Conservation (phyloP, 2,113 vertebrate species). For the Hemibagrus wyckioides region DNA sequence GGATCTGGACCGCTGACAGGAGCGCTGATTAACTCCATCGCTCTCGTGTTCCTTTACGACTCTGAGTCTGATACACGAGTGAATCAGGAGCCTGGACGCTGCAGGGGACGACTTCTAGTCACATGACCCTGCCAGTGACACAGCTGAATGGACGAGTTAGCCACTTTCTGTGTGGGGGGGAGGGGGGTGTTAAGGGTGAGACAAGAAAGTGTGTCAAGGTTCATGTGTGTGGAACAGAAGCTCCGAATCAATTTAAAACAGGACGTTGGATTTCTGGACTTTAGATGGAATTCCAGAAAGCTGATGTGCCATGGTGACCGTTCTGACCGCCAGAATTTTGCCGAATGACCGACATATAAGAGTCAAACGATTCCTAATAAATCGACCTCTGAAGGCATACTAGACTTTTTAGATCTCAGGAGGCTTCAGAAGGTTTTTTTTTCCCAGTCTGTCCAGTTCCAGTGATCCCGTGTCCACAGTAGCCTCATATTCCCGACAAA, state of each 20-base stretch:
- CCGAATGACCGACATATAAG: no score
- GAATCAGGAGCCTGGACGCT: not conserved
- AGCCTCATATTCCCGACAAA: not conserved
- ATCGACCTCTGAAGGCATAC: no score
- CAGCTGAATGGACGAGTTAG: slow-evolving; percentile 13
- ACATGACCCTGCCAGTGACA: slow-evolving; percentile 15
- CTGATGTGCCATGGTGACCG: no score
- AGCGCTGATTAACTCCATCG: not conserved
- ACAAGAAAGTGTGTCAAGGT: slow-evolving; percentile 36
- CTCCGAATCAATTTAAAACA: no score
- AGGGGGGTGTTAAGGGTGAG: no score
- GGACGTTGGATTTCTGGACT: no score
- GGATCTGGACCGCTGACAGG: slow-evolving; percentile 44
- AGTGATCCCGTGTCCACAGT: not conserved
- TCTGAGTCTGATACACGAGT: not conserved
- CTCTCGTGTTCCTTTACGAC: not conserved
- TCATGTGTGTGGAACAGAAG: not conserved
- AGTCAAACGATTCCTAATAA: no score
- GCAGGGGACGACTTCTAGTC: not conserved
- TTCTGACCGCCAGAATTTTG: not conserved
- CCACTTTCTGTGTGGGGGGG: slow-evolving; percentile 6
- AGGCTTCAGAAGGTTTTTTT: not conserved
- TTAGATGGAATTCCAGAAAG: not conserved
- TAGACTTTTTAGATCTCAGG: no score
- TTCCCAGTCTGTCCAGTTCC: no score